A percentile compares a stretch with the other conserved stretches of the same genome.
Conservation (phyloP, 2,113 vertebrate genomes). For the Ctenodactylus gundi region DNA sequence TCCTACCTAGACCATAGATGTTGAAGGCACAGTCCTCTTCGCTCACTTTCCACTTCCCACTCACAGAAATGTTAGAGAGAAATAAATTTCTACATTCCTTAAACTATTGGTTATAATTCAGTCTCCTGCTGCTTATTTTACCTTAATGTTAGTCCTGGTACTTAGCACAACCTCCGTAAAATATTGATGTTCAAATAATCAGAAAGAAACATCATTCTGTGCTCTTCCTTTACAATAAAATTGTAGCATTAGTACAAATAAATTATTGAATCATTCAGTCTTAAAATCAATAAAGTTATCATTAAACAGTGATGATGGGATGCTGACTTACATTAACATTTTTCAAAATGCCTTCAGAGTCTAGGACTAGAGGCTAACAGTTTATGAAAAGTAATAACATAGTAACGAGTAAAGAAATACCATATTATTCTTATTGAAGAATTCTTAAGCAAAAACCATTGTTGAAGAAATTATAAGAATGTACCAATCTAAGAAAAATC, state of each 20-base stretch:
- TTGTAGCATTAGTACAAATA: not conserved
- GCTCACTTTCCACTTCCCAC: not conserved
- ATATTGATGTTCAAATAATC: not conserved
- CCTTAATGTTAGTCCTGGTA: not conserved
- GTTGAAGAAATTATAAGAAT: conserved; percentile 28
- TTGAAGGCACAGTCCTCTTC: not conserved
- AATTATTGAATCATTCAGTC: not conserved
- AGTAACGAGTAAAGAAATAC: not conserved
- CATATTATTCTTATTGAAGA: conserved; percentile 9
- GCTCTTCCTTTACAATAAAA: not conserved
- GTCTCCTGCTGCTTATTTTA: not conserved
- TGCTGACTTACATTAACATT: conserved; percentile 45
- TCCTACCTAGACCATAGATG: not conserved
- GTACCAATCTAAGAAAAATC: not conserved
- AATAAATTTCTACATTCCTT: not conserved
- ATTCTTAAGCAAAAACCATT: conserved; percentile 19
- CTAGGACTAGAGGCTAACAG: conserved; percentile 1
- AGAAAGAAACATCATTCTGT: not conserved
- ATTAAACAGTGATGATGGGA: conserved; percentile 8
- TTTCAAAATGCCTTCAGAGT: conserved; percentile 25
- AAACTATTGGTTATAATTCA: not conserved
- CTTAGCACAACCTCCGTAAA: not conserved
- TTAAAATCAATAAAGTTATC: conserved; percentile 25
- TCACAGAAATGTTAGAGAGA: not conserved
- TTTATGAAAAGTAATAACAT: conserved; percentile 18